A percentile compares a stretch with the other conserved stretches of the same genome.
phyloP scores from a whole-genome alignment of 2,888 invertebrate species.

The Pristionchus fissidentatus region DNA sequence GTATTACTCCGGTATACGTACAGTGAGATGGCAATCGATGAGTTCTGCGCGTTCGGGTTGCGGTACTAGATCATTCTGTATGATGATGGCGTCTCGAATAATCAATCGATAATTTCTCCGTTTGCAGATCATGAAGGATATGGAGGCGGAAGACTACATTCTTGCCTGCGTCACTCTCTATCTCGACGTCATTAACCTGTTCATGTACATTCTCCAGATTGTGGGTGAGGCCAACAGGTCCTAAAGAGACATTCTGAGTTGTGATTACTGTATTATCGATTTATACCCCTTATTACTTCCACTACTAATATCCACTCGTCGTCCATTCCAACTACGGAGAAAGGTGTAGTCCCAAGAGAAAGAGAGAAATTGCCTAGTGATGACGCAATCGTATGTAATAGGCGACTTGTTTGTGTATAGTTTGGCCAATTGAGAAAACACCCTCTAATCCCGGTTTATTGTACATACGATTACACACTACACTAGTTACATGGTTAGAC shows the following conservation, averaged over 20 bases:
- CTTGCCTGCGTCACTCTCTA: slow-evolving; percentile 89
- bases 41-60: neutral
- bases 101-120: neutral
- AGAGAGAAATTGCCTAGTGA: neutral
- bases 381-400: too few species aligned
- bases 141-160: slow-evolving; percentile 87
- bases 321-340: slow-evolving; percentile 17
- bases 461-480: slow-evolving; percentile 22
- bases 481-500: too few species aligned
- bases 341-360: too few species aligned
- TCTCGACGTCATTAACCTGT: slow-evolving; percentile 89
- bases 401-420: slow-evolving; percentile 15
- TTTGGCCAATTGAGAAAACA: neutral
- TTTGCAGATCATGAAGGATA: slow-evolving; percentile 64
- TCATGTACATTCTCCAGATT: slow-evolving; percentile 84
- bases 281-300: neutral
- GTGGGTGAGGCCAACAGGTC: slow-evolving; percentile 64
- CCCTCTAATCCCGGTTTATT: slow-evolving; percentile 30
- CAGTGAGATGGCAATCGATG: too few species aligned
- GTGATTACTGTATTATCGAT: neutral
- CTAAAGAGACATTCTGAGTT: slow-evolving; percentile 49
- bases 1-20: too few species aligned
- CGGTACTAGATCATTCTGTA: neutral
- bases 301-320: neutral
- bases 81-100: neutral